Evolutionary conservation across 2,888 invertebrate species (phyloP).

Genomic region (Cheilosia impressa): DNA sequence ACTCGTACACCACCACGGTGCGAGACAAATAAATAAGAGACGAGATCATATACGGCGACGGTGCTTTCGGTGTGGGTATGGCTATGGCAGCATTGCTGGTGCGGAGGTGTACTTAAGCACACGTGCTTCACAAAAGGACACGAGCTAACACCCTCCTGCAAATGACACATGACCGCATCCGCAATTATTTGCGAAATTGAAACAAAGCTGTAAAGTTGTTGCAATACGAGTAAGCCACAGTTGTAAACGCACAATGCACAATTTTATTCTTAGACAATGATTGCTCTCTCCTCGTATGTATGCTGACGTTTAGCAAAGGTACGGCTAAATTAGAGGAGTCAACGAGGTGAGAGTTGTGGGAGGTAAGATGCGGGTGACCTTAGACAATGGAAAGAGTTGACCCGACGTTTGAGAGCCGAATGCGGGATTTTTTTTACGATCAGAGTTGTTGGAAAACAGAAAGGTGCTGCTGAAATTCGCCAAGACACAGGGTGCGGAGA

Average conservation of each 20-base stretch:
- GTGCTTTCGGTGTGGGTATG: slow-evolving; percentile 13
- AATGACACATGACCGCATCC: slow-evolving; percentile 69
- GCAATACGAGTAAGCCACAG: slow-evolving; percentile 37
- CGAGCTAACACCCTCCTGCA: slow-evolving; percentile 22
- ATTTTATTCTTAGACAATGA: slow-evolving; percentile 35
- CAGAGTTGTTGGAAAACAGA: no score
- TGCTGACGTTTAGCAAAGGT: background rate
- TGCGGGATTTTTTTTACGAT: no score
- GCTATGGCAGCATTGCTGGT: background rate
- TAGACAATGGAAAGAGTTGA: slow-evolving; percentile 5
- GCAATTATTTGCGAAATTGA: slow-evolving; percentile 71
- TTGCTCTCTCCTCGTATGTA: slow-evolving; percentile 6
- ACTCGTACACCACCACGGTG: background rate
- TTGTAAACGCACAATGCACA: slow-evolving; percentile 32
- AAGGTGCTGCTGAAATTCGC: no score
- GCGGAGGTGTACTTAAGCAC: slow-evolving; percentile 41
- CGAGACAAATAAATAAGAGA: slow-evolving; percentile 46
- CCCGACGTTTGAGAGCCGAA: background rate
- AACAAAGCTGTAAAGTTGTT: slow-evolving; percentile 59
- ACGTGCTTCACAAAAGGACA: slow-evolving; percentile 62
- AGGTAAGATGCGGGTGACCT: background rate
- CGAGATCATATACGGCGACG: slow-evolving; percentile 46
- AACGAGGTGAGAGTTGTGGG: background rate
- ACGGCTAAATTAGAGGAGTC: background rate
- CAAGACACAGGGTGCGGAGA: no score